Base-by-base conservation (phyloP, 1,140 invertebrate species). In the Phymorhynchus buccinoides region DNA sequence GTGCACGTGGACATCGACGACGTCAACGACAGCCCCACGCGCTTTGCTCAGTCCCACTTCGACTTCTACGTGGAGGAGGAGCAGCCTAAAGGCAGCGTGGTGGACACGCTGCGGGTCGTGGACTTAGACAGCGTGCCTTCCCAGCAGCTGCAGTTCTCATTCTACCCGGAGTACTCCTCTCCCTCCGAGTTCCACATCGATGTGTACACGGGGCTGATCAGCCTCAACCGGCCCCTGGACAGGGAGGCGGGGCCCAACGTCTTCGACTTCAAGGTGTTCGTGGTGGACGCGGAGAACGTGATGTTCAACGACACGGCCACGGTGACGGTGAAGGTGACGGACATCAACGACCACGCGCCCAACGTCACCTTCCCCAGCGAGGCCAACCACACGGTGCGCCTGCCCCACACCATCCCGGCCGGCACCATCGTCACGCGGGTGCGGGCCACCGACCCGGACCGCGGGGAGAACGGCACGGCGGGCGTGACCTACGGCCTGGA, bases 231-330 rank as follows among this genome's bases (percentile, higher is more conserved):
- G n/a, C 94, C 95, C 89, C 94, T 99, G 77, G 97, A 99, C 92
- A 94, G 97, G 86, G 98, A 99, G 95, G 97, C 98, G 94, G 95
- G 95, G 75, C 93, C 95, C 1, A 95, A 96, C 18, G 92, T 95
- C 56, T 98, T 98, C 93, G 95, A 96, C 91, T 96, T 99, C 85
- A 94, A 95, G 84, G 96, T 99, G 0, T 94, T 97, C n/a, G 98
- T 98, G 1, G 96, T 95, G 92, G 98, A 99, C 94, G 97, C 97
- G 94, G 97, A 97, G 27, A 95, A 95, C 87, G 97, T 97, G 18
- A 95, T 96, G 0, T 96, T 97, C 90, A 96, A 96, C 12, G 97
- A 97, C 12, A 97, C 96, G 0, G 97, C 97, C 2, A 97, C 96
- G 0, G 96, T 99, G 39, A 94, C 95, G 86, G 93, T 99, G 3